Evolutionary conservation across 2,113 vertebrate species (phyloP), one percentile per base, ranked within the genome.

Genomic region (Nerophis ophidion): DNA sequence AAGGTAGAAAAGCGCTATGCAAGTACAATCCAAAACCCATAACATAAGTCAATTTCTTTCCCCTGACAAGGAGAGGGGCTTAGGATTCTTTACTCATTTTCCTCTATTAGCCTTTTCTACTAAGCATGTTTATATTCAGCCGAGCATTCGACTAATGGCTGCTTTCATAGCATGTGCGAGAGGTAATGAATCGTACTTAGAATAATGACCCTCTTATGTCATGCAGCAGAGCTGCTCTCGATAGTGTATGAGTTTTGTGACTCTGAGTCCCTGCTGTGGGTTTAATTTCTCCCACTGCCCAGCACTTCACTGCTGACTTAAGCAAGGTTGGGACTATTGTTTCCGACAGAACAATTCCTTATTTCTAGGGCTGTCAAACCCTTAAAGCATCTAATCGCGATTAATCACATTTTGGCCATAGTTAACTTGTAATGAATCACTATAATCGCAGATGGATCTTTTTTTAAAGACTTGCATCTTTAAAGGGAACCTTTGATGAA

Each of bases 171-270:
- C 70, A 73, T 66, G 71, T 63, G 72, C 67, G 65, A 53, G 63
- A 71, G 70, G 72, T 79, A 79, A 85, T 80, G 71, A 50, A 80
- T 84, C 68, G 68, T 62, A 61, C 81, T 79, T 74, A 70, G 66
- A 51, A 80, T 78, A 80, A 85, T 82, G 79, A 81, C 64, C 65
- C 68, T 70, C 78, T 80, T 63, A 81, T 75, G 80, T 68, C 81
- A 78, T 57, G 48, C 65, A 71, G 58, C 63, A 34, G 68, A 61
- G 59, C 63, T 58, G 71, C 36, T 71, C 52, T 50, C 70, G 60
- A 76, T 79, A 70, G 26, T 60, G 17, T 72, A 71, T 7, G 44
- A 52, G 60, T 74, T 76, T 42, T 72, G 56, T 68, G 71, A 71
- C 61, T 72, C 74, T 55, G 67, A 70, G 78, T 55, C 55, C 59